A percentile compares a stretch with the other conserved stretches of the same genome.
These are phyloP conservation scores for Lacanobia oleracea DNA, from an alignment of 2,888 invertebrate genomes.

Conservation along the genomic window DNA sequence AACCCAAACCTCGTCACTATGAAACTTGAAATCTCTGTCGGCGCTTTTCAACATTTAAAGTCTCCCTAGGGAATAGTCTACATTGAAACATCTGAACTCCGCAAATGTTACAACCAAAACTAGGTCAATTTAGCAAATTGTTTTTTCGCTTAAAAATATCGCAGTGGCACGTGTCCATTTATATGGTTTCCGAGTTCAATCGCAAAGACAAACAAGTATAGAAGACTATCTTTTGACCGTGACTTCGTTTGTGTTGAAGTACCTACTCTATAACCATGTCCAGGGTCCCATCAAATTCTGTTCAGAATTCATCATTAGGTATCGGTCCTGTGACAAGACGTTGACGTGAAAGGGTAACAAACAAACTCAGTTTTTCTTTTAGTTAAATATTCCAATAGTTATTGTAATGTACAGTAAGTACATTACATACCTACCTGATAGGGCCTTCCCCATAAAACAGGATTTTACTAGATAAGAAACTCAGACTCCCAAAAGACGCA, in stretches of 20 bases:
- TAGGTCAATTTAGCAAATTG: conserved; percentile 3
- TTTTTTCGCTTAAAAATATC: conserved; percentile 8
- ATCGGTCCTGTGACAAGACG: too few species aligned
- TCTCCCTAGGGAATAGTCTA: background rate
- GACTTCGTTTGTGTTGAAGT: too few species aligned
- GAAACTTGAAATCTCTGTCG: background rate
- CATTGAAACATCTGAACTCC: conserved; percentile 15
- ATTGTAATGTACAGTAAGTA: too few species aligned
- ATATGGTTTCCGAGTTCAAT: conserved; percentile 20
- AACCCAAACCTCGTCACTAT: background rate
- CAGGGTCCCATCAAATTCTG: too few species aligned
- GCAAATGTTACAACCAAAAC: conserved; percentile 8
- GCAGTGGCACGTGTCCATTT: background rate
- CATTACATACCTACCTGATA: too few species aligned
- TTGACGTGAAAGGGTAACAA: too few species aligned
- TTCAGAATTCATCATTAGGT: too few species aligned
- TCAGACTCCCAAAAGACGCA: conserved; percentile 9
- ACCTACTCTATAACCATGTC: too few species aligned
- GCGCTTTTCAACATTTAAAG: conserved; percentile 1
- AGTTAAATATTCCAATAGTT: background rate
- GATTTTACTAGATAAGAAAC: background rate
- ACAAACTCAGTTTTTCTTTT: too few species aligned
- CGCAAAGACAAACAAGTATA: background rate
- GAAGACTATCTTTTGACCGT: background rate
- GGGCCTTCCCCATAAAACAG: background rate